These are phyloP conservation scores for Ariolimax columbianus DNA, from an alignment of 2,888 invertebrate genomes.

Conservation along the genomic window DNA sequence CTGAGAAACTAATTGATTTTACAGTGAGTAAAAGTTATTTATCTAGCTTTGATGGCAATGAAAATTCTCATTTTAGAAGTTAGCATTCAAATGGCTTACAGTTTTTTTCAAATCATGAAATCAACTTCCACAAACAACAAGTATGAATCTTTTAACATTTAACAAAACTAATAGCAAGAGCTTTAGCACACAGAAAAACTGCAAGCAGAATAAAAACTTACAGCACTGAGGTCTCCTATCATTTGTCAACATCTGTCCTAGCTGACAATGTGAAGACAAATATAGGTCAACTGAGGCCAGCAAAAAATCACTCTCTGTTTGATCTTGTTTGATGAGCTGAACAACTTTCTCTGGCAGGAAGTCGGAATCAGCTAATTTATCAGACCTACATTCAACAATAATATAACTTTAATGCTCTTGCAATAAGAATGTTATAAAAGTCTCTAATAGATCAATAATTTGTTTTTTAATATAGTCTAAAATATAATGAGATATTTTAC, in stretches of 20 bases:
- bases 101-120: too few relatives aligned
- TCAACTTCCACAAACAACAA: too few relatives aligned
- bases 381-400: background rate
- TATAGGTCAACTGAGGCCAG: slow-evolving; percentile 57
- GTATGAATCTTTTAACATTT: background rate
- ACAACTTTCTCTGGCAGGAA: slow-evolving; percentile 57
- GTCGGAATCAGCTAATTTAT: background rate
- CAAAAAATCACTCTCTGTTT: slow-evolving; percentile 57
- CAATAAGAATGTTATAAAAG: too few relatives aligned
- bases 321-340: slow-evolving; percentile 61
- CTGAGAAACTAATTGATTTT: background rate
- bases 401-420: background rate
- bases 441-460: too few relatives aligned
- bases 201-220: slow-evolving; percentile 35
- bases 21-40: too few relatives aligned
- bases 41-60: too few relatives aligned
- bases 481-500: too few relatives aligned
- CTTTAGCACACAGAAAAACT: background rate
- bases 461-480: too few relatives aligned
- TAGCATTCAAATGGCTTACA: too few relatives aligned
- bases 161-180: slow-evolving; percentile 29
- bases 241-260: slow-evolving; percentile 62
- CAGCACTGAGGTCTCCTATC: slow-evolving; percentile 14
- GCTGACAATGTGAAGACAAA: slow-evolving; percentile 58
- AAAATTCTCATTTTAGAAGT: too few relatives aligned